Percentiles rank a stretch among this genome's conserved stretches.
These are phyloP conservation scores for Esox lucius DNA, from an alignment of 2,797 vertebrate species.

Conservation along the genomic window DNA sequence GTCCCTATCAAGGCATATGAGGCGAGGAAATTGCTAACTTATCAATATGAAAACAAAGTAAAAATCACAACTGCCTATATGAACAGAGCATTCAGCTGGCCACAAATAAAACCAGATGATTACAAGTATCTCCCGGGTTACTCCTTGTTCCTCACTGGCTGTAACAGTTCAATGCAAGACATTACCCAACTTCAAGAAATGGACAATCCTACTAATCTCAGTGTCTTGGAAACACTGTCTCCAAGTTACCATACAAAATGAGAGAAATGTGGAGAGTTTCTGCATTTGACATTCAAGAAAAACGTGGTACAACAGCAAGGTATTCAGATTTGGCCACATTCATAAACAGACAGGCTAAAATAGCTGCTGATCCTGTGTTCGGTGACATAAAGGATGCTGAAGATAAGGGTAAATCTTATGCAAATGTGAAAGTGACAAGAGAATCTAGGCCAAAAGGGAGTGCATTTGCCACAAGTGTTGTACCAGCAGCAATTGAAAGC, in stretches of 20 bases:
- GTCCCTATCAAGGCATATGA: background rate
- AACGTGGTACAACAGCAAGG: slow-evolving; percentile 16
- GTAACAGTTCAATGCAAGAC: slow-evolving; percentile 19
- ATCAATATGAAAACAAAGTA: slow-evolving; percentile 14
- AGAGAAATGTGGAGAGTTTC: slow-evolving; percentile 12
- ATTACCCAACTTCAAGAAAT: slow-evolving; percentile 9
- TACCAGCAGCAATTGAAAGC: background rate
- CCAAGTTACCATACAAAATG: slow-evolving; percentile 19
- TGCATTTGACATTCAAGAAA: slow-evolving; percentile 18
- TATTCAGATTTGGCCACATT: slow-evolving; percentile 14
- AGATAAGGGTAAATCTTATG: background rate
- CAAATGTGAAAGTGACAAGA: background rate
- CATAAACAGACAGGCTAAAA: slow-evolving; percentile 4
- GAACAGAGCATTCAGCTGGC: slow-evolving; percentile 9
- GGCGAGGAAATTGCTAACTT: slow-evolving; percentile 7
- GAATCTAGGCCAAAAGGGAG: background rate
- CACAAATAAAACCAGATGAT: slow-evolving; percentile 20
- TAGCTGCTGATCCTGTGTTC: background rate
- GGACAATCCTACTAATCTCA: slow-evolving; percentile 5
- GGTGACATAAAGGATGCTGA: slow-evolving; percentile 1
- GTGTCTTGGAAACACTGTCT: background rate
- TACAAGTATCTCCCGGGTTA: slow-evolving; percentile 19
- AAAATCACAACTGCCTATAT: slow-evolving; percentile 12
- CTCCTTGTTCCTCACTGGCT: slow-evolving; percentile 21
- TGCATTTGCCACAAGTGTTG: slow-evolving; percentile 5